These are phyloP conservation scores for Morpho deidamia DNA, from an alignment of 2,888 invertebrate genomes.

Conservation along the genomic window DNA sequence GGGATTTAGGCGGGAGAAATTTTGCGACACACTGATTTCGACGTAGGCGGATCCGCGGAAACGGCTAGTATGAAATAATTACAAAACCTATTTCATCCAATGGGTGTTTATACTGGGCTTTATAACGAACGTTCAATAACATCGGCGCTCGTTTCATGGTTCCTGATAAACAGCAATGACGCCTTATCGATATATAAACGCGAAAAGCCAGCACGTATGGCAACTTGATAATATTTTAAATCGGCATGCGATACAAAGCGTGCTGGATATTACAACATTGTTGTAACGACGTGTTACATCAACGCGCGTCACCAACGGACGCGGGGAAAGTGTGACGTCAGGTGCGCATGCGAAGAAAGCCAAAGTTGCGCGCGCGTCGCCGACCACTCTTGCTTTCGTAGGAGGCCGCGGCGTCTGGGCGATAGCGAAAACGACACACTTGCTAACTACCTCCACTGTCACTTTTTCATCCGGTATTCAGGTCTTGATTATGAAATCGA, in stretches of 20 bases:
- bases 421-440: conserved; percentile 76
- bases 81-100: too few species aligned
- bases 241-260: conserved; percentile 25
- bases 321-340: conserved; percentile 72
- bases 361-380: conserved; percentile 65
- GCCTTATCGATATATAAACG: background rate
- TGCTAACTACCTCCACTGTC: conserved; percentile 51
- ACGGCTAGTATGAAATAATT: too few species aligned
- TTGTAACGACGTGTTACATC: conserved; percentile 60
- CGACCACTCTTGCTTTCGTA: conserved; percentile 62
- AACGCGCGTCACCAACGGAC: conserved; percentile 54
- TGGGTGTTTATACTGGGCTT: too few species aligned
- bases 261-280: conserved; percentile 40
- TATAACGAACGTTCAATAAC: too few species aligned
- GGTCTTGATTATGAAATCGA: conserved; percentile 68
- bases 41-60: too few species aligned
- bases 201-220: conserved; percentile 22
- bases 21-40: too few species aligned
- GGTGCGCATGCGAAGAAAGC: conserved; percentile 66
- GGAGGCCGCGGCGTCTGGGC: conserved; percentile 62
- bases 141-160: too few species aligned
- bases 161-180: background rate
- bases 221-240: conserved; percentile 17
- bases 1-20: too few species aligned
- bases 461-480: conserved; percentile 67